Evolutionary conservation across 2,797 vertebrate genomes (phyloP).

Genomic region (Nyctibius grandis): DNA sequence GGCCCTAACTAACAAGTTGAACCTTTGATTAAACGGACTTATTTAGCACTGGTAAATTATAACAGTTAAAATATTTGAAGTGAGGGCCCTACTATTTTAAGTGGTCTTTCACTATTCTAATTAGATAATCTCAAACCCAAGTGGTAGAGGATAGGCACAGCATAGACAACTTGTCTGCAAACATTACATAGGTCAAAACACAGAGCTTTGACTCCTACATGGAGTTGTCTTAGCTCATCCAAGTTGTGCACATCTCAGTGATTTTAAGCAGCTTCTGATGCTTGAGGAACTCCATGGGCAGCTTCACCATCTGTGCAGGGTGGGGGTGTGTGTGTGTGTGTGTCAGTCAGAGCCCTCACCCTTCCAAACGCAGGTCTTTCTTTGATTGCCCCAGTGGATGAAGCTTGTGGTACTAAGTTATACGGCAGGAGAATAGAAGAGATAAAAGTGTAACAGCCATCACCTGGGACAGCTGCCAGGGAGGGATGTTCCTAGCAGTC

Average conservation of each 20-base stretch:
- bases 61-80: background rate
- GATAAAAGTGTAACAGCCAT: background rate
- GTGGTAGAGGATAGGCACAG: background rate
- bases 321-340: too few species aligned
- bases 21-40: background rate
- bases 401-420: conserved; percentile 1
- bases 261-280: background rate
- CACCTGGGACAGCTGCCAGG: background rate
- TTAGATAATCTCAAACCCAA: background rate
- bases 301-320: background rate
- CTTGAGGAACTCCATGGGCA: background rate
- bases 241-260: background rate
- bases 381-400: background rate
- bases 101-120: background rate
- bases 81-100: background rate
- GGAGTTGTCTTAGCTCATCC: background rate
- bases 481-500: background rate
- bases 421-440: background rate
- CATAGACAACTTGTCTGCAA: background rate
- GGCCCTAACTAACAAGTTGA: background rate
- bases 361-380: background rate
- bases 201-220: background rate
- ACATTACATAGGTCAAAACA: background rate
- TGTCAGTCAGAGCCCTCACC: background rate
- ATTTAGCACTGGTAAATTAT: background rate